phyloP scores from a whole-genome alignment of 2,113 vertebrate genomes.

The Nasalis larvatus region DNA sequence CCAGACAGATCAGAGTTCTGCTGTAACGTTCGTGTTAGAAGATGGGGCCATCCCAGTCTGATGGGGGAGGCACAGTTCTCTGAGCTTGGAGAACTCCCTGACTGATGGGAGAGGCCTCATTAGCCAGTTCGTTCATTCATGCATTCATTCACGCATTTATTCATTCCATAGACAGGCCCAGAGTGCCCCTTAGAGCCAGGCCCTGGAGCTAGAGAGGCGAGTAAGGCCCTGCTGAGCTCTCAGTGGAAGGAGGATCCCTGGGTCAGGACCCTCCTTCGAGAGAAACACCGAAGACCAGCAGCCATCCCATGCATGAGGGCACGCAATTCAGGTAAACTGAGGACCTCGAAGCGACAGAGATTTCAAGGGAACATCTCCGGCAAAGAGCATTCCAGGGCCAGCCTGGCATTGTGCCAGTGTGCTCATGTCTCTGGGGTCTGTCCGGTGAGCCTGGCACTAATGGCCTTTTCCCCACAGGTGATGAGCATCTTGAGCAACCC shows the following conservation, averaged over 20 bases:
- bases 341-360: background rate
- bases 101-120: background rate
- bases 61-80: background rate
- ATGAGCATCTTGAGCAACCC: slow-evolving; percentile 99
- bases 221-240: background rate
- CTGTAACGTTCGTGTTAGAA: background rate
- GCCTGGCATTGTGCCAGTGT: rapidly evolving
- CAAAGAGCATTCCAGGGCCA: rapidly evolving
- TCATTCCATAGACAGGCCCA: background rate
- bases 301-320: background rate
- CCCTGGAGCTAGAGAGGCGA: background rate
- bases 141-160: background rate
- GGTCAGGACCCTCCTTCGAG: background rate
- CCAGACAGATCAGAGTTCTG: background rate
- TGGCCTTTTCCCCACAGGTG: slow-evolving; percentile 86
- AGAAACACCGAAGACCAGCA: background rate
- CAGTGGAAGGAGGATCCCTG: rapidly evolving
- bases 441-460: rapidly evolving
- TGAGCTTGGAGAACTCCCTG: background rate
- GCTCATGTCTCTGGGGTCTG: rapidly evolving
- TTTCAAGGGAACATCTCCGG: background rate
- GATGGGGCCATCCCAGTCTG: background rate
- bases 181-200: background rate
- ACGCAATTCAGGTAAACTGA: background rate
- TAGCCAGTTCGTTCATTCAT: no score